Base-by-base conservation (phyloP, 1,140 invertebrate species). In the Mylabris phalerata region DNA sequence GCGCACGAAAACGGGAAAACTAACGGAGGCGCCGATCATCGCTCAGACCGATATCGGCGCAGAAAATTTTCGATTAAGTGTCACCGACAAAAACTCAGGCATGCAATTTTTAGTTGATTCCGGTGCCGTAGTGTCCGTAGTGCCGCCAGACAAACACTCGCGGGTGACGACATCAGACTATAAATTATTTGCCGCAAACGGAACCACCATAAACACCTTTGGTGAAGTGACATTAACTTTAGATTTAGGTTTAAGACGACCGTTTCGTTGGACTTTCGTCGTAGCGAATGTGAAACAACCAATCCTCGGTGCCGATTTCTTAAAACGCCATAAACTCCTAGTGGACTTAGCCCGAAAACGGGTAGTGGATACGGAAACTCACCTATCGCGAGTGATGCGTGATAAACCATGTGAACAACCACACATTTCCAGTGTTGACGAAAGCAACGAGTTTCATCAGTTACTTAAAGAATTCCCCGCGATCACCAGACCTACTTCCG, bases 231-330 rank as follows among this genome's bases (percentile, higher is more conserved):
- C 50, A 3, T 11, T 52, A 13, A 13, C 3, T 4, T 4, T 52
- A 3, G 24, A 52, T 26, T 24, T 52, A 42, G 50, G 50, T 11
- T 24, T 69, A 2, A 60, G 64, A 6, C 64, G 72, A 42, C 50
- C 62, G n/a, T 72, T 71, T 41, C 44, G 38, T 13, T 77, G 72
- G 74, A 51, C 75, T 6, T 50, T 73, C 10, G 73, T 76, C 55
- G 13, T 25, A 44, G 44, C 43, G 50, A 72, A 32, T 32, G 70
- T 75, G 0, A 45, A 49, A 0, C 67, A 68, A 39, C 65, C 75
- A 1, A 75, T 77, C 2, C 64, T 76, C 0, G 73, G 73, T 32
- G 72, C 73, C 3, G 74, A 76, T 51, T 74, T 76, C 46, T 55
- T 78, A 6, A 19, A 38, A 0, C 67, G n/a, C 48, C 11, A n/a